Conservation (phyloP, 2,888 invertebrate species). For the Caenorhabditis imperialis region DNA sequence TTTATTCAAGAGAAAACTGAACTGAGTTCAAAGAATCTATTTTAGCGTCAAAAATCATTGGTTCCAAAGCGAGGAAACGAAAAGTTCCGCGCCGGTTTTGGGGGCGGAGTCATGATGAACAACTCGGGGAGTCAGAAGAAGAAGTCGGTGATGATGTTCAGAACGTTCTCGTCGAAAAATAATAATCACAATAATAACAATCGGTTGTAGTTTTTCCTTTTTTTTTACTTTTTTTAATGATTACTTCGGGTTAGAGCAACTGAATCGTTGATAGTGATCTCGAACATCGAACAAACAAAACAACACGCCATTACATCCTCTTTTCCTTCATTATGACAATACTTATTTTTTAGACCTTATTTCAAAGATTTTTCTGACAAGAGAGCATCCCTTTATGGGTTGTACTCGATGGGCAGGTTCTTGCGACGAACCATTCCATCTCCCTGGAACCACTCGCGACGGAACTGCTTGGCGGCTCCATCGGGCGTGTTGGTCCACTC, state of each 20-base stretch:
- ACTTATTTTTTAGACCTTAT: too few relatives aligned
- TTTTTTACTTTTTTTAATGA: neutral
- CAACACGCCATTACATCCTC: too few relatives aligned
- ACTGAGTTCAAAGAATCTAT: slow-evolving; percentile 4
- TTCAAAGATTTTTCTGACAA: too few relatives aligned
- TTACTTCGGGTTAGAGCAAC: too few relatives aligned
- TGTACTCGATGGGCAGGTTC: slow-evolving; percentile 61
- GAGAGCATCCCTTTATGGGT: slow-evolving; percentile 48
- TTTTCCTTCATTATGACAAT: too few relatives aligned
- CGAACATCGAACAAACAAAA: too few relatives aligned
- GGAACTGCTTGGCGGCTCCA: slow-evolving; percentile 67
- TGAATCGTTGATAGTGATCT: too few relatives aligned
- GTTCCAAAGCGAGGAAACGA: slow-evolving; percentile 49
- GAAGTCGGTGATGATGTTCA: slow-evolving; percentile 67
- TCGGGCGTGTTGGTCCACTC: slow-evolving; percentile 70
- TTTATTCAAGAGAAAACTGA: neutral
- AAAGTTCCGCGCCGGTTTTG: slow-evolving; percentile 66
- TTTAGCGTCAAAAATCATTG: slow-evolving; percentile 51
- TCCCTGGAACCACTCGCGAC: slow-evolving; percentile 71
- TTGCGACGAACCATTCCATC: slow-evolving; percentile 68
- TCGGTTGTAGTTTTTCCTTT: slow-evolving; percentile 19
- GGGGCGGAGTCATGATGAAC: slow-evolving; percentile 65
- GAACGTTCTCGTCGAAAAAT: slow-evolving; percentile 58
- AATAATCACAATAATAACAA: slow-evolving; percentile 52
- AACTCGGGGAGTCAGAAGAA: slow-evolving; percentile 54